These are phyloP conservation scores for Peromyscus eremicus DNA, from an alignment of 2,797 vertebrate genomes.

Conservation along the genomic window DNA sequence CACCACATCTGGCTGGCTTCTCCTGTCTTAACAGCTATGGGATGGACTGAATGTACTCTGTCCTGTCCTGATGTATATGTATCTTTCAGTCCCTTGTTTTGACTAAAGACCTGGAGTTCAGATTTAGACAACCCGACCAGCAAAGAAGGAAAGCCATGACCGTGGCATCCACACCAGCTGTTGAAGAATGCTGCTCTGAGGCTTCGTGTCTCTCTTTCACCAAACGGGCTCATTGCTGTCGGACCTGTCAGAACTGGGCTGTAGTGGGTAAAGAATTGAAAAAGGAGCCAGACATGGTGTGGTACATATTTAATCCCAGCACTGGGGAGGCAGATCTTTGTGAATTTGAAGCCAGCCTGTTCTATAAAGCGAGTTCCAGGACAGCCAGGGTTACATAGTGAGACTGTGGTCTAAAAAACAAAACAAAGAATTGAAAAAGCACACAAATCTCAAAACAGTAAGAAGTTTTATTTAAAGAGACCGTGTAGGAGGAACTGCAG, in stretches of 20 bases:
- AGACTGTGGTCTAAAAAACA: not conserved
- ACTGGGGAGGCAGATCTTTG: not conserved
- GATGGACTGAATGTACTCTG: not conserved
- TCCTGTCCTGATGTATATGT: not conserved
- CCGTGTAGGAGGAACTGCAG: not conserved
- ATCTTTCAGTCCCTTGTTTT: not conserved
- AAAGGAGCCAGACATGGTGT: not conserved
- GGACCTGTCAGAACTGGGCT: not conserved
- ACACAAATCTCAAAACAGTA: not conserved
- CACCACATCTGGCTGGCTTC: not conserved
- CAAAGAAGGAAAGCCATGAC: not conserved
- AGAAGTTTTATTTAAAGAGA: not conserved
- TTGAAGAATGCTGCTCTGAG: not conserved
- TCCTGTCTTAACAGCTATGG: not conserved
- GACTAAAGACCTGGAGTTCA: not conserved
- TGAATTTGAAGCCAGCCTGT: not conserved
- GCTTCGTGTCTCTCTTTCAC: not conserved
- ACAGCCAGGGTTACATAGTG: not conserved
- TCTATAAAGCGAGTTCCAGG: not conserved
- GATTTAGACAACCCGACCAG: not conserved
- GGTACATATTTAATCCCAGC: not conserved
- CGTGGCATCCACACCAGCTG: not conserved
- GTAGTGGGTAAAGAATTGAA: not conserved
- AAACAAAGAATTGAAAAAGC: not conserved
- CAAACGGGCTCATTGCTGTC: not conserved